A percentile compares a stretch with the other conserved stretches of the same genome.
Conservation (phyloP, 2,113 vertebrate species). For the Thamnophis sirtalis region DNA sequence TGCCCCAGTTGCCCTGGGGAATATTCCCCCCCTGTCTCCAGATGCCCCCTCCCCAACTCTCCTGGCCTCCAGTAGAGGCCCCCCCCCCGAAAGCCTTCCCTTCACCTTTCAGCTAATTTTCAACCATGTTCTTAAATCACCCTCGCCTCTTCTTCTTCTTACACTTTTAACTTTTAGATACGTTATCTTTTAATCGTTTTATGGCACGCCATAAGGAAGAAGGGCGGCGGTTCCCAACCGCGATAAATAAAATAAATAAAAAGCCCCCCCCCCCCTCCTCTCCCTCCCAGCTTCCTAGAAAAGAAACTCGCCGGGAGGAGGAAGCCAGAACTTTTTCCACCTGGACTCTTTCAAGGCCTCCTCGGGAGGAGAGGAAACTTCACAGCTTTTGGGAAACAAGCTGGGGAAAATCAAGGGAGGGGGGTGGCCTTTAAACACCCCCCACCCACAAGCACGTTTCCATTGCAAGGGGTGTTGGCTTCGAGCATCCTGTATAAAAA, state of each 20-base stretch:
- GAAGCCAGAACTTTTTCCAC: neutral
- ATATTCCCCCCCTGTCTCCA: too few relatives aligned
- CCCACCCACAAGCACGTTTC: neutral
- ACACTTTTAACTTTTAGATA: too few relatives aligned
- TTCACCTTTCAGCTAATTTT: too few relatives aligned
- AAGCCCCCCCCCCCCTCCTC: too few relatives aligned
- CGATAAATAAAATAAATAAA: neutral
- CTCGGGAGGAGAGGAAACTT: neutral
- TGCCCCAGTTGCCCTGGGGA: too few relatives aligned
- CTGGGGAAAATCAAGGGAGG: fast-evolving
- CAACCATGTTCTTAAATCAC: too few relatives aligned
- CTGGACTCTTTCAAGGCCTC: neutral
- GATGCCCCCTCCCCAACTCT: too few relatives aligned
- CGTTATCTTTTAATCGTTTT: too few relatives aligned
- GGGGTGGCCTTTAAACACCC: neutral
- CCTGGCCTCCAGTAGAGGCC: too few relatives aligned
- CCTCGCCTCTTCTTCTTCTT: too few relatives aligned
- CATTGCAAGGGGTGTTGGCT: neutral
- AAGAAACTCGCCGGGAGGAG: neutral
- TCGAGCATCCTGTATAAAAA: neutral
- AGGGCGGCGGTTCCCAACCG: neutral
- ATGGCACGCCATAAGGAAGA: too few relatives aligned
- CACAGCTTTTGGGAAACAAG: neutral
- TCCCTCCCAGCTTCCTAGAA: neutral
- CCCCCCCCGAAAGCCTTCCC: too few relatives aligned